Base-by-base conservation (phyloP, 2,888 invertebrate genomes). In the Malthinus seriepunctatus region DNA sequence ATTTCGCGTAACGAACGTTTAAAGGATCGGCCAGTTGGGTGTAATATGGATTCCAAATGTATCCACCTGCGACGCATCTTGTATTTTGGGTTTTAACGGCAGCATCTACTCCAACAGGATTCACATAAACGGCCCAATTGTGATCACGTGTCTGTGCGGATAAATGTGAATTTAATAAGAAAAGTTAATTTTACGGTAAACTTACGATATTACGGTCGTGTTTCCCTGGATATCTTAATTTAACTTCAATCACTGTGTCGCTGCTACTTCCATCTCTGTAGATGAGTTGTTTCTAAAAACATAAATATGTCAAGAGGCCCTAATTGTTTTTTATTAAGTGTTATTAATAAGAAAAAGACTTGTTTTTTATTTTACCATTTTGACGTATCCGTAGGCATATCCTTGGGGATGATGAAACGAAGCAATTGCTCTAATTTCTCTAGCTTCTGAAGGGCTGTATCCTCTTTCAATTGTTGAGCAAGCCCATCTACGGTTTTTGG, bases 321-420 rank as follows among this genome's bases (percentile, higher is more conserved):
- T 9, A 15, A 34, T 34, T 9, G 11, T 48, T 44, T 44, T 39
- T 39, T 10, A 11, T 4, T 0, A 8, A 51, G 11, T 49, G 48
- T 42, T n/a, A n/a, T n/a, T n/a, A n/a, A n/a, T n/a, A n/a, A n/a
- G n/a, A n/a, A n/a, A n/a, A n/a, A n/a, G n/a, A n/a, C n/a, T n/a
- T n/a, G n/a, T n/a, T n/a, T n/a, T n/a, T n/a, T n/a, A n/a, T 71
- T 78, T 74, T 78, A 89, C 88, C 89, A 96, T 86, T 76, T 90
- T 84, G 51, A 97, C 82, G 74, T 91, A 93, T 3, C 97, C 96
- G 77, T 84, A 87, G 0, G 93, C 91, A 77, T 87, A 92, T 0
- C 95, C 93, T 10, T 84, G 82, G 0, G 93, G 93, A 82, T 95
- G 91, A 80, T 95, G 94, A 78, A 97, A 97, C 0, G 93, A 93